A percentile compares a stretch with the other conserved stretches of the same genome.
These are phyloP conservation scores for Mamestra brassicae DNA, from an alignment of 2,888 invertebrate genomes.

Conservation along the genomic window DNA sequence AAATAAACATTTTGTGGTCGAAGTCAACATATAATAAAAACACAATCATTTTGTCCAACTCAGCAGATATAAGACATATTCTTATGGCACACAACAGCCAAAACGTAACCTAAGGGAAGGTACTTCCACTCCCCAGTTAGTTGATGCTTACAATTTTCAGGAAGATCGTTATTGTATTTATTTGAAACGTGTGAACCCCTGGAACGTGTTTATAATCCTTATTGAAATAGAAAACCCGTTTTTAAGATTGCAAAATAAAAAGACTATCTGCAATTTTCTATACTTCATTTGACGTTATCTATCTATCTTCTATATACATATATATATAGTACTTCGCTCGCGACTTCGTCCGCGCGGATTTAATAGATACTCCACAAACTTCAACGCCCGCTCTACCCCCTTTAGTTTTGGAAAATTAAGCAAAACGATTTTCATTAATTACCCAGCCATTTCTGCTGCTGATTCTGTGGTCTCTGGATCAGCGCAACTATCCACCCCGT, in stretches of 20 bases:
- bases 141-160: too few relatives aligned
- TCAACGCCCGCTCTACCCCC: too few relatives aligned
- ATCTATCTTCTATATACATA: not conserved
- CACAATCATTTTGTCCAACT: not conserved
- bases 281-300: not conserved
- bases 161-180: too few relatives aligned
- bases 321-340: too few relatives aligned
- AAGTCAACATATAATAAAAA: conserved; percentile 2
- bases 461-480: too few relatives aligned
- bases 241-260: not conserved
- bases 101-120: not conserved
- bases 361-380: too few relatives aligned
- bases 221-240: not conserved
- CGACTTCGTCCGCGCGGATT: too few relatives aligned
- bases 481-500: too few relatives aligned
- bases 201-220: not conserved
- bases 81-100: not conserved
- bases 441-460: too few relatives aligned
- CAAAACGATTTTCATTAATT: too few relatives aligned
- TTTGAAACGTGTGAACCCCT: too few relatives aligned
- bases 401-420: too few relatives aligned
- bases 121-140: not conserved
- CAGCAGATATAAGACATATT: not conserved
- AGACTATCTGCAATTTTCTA: not conserved
- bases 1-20: conserved; percentile 18